Conservation (phyloP, 2,888 invertebrate genomes). For the Myopa tessellatipennis region DNA sequence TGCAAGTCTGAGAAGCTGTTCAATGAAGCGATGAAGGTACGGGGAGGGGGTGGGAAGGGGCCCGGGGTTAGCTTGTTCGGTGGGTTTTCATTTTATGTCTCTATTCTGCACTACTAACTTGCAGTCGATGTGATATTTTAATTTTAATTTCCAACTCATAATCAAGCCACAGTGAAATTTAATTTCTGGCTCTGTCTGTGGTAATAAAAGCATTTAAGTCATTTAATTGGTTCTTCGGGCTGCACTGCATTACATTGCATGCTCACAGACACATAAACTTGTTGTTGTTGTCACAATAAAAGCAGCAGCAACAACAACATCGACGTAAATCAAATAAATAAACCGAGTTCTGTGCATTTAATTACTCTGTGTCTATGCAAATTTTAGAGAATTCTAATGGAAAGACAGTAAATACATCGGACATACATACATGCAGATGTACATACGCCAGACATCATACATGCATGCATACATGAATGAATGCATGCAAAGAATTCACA, state of each 20-base stretch:
- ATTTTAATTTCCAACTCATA: neutral
- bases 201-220: neutral
- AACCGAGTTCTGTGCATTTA: neutral
- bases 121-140: no score
- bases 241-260: neutral
- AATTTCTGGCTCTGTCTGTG: neutral
- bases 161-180: neutral
- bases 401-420: no score
- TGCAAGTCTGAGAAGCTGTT: neutral
- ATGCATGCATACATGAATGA: neutral
- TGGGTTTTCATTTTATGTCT: no score
- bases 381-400: no score
- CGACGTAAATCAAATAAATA: neutral
- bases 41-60: no score
- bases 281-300: neutral
- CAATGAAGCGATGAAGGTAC: no score
- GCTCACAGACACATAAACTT: neutral
- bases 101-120: no score
- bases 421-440: neutral
- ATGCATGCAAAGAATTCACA: neutral
- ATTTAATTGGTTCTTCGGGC: slow-evolving; percentile 7
- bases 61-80: no score
- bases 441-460: neutral
- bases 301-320: neutral
- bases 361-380: neutral